Evolutionary conservation across 2,888 invertebrate species (phyloP), one percentile per base, ranked within the genome.

Genomic region (Erannis defoliaria): DNA sequence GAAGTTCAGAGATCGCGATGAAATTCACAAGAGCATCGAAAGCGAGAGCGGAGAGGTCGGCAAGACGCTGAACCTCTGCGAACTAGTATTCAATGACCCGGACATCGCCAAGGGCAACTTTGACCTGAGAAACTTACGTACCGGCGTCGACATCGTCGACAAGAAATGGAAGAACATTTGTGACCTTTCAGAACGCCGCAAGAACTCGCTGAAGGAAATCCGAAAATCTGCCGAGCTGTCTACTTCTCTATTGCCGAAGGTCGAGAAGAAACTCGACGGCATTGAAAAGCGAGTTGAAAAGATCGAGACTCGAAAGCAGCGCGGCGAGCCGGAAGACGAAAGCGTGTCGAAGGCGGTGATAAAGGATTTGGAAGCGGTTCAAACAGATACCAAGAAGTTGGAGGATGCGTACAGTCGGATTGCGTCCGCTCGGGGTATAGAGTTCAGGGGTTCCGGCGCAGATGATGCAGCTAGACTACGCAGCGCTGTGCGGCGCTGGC

Each of bases 81-180:
- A 97, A 74, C 93, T 97, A 45, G 87, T 97, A 1, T 88, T 97
- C 45, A 96, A 94, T 73, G 97, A 97, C 74, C 94, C 95, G 1
- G 96, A 97, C 70, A 93, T 95, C 0, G 94, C 95, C 84, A 96
- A 95, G 75, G 94, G 95, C 0, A 95, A 96, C 71, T 95, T 97
- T 54, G 95, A 96, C 66, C 94, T 95, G 0, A 94, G 96, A 35
- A 94, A 95, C 53, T 90, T 97, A 10, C 94, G 94, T 26, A 90
- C 91, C 0, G 95, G 96, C 0, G 94, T 95, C 51, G 95, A 96
- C 53, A 95, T 95, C 59, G 89, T 97, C 10, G 97, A 97, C 74
- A 95, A 95, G 77, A 94, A 97, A 66, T 97, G 97, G 97, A 96
- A 96, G 74, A 94, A 94, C 42, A 95, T 97, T 1, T 97, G 97